A percentile compares a stretch with the other conserved stretches of the same genome.
Conservation (phyloP, 2,113 vertebrate species). For the Aegithalos caudatus region DNA sequence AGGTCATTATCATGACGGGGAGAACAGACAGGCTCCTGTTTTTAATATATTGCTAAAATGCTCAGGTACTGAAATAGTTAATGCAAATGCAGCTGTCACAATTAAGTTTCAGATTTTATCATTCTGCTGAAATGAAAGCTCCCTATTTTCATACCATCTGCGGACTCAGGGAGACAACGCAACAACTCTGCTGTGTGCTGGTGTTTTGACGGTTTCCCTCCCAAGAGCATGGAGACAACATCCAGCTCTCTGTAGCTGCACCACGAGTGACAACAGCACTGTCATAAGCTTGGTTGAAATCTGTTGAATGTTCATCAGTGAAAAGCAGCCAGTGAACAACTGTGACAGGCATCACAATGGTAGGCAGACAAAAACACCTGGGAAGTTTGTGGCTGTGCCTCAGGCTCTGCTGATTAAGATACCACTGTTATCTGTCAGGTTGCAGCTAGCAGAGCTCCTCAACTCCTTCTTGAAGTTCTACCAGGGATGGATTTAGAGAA, state of each 20-base stretch:
- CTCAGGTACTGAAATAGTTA: neutral
- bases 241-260: neutral
- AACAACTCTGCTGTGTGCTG: neutral
- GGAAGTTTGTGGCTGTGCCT: neutral
- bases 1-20: neutral
- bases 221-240: neutral
- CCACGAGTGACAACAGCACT: neutral
- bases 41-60: neutral
- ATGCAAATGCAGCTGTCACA: neutral
- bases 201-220: neutral
- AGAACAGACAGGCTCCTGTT: neutral
- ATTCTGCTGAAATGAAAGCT: neutral
- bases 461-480: neutral
- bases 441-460: neutral
- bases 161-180: neutral
- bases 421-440: neutral
- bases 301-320: neutral
- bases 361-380: neutral
- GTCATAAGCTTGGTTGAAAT: neutral
- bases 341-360: neutral
- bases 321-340: neutral
- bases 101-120: slow-evolving; percentile 4
- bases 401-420: neutral
- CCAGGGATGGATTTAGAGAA: neutral
- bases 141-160: neutral